phyloP scores from a whole-genome alignment of 2,113 vertebrate genomes.

The Acrocephalus arundinaceus region DNA sequence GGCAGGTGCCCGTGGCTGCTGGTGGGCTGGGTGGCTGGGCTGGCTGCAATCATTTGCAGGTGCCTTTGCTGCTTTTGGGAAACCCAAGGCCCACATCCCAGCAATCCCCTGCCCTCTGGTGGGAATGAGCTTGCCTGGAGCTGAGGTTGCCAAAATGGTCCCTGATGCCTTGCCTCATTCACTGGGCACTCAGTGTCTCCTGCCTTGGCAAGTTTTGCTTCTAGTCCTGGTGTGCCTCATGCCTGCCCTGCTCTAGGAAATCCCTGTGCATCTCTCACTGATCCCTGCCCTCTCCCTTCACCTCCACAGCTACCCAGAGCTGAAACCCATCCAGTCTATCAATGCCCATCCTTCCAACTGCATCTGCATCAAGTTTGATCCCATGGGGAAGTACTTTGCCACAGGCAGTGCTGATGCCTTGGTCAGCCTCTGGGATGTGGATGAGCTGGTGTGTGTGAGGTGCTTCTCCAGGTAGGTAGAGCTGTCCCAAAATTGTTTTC shows the following conservation, averaged over 20 bases:
- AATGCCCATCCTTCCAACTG: conserved; percentile 98
- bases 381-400: conserved; percentile 95
- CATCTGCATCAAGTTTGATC: conserved; percentile 99
- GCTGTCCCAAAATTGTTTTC: background rate
- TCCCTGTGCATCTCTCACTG: background rate
- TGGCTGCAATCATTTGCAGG: background rate
- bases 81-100: rapidly evolving
- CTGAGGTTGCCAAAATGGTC: rapidly evolving
- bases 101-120: background rate
- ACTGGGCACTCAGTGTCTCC: background rate
- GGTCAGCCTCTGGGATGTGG: conserved; percentile 96
- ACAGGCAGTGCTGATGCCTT: conserved; percentile 94
- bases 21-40: background rate
- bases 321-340: conserved; percentile 98
- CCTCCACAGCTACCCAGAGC: conserved; percentile 88
- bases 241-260: background rate
- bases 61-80: background rate
- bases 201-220: background rate
- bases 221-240: background rate
- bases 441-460: conserved; percentile 94
- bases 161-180: background rate
- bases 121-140: background rate
- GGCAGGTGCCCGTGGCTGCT: conserved; percentile 59
- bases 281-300: background rate
- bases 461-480: conserved; percentile 91